A percentile compares a stretch with the other conserved stretches of the same genome.
Evolutionary conservation across 2,888 invertebrate species (phyloP).

Genomic region (Sabatieria punctata): DNA sequence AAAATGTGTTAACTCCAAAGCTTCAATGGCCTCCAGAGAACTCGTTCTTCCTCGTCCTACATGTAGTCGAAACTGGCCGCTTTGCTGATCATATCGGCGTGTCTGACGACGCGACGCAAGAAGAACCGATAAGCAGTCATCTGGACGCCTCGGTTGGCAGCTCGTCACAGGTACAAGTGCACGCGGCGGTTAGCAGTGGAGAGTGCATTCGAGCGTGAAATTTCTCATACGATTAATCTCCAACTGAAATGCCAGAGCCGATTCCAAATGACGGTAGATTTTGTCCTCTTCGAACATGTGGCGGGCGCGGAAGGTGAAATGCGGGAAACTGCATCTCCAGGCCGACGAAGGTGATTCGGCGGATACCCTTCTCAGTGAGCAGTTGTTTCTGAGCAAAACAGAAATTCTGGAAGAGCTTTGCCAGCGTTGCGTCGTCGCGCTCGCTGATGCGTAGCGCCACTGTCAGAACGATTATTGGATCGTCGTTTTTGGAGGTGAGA

Average conservation of each 20-base stretch:
- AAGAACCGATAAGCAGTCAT: constrained; percentile 92
- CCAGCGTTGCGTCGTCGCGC: constrained; percentile 60
- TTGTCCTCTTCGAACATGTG: constrained; percentile 79
- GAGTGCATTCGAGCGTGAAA: constrained; percentile 82
- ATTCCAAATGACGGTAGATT: constrained; percentile 89
- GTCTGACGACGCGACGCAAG: constrained; percentile 88
- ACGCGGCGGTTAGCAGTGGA: constrained; percentile 94
- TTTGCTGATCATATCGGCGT: constrained; percentile 90
- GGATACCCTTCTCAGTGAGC: constrained; percentile 47
- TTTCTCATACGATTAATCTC: constrained; percentile 86
- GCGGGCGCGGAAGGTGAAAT: constrained; percentile 55
- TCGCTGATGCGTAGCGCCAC: constrained; percentile 4
- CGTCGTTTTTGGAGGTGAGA: too few species aligned
- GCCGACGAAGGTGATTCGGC: constrained; percentile 77
- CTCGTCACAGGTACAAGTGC: constrained; percentile 87
- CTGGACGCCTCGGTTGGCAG: constrained; percentile 48
- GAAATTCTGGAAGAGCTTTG: constrained; percentile 53
- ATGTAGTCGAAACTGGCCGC: constrained; percentile 95
- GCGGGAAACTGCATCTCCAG: constrained; percentile 49
- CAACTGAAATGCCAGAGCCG: constrained; percentile 89
- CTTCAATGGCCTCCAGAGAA: constrained; percentile 94
- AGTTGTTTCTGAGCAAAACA: constrained; percentile 36
- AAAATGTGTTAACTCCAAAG: constrained; percentile 91
- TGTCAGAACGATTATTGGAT: background rate
- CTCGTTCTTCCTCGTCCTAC: constrained; percentile 84